Conservation (phyloP, 2,888 invertebrate species). For the Chaetoderma sp. region DNA sequence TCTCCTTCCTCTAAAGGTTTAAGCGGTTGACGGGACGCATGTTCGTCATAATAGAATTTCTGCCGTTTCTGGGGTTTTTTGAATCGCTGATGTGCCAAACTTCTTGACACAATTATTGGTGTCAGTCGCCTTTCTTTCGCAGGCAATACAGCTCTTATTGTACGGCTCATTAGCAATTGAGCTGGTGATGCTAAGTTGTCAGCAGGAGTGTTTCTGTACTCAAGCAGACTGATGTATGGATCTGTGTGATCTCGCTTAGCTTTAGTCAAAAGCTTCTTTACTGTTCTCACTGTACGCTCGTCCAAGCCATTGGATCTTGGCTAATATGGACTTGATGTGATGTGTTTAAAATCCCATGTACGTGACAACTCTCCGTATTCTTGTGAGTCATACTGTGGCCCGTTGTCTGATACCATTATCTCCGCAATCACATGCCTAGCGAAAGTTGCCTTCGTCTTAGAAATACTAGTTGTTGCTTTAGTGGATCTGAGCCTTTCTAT, state of each 20-base stretch:
- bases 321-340: neutral
- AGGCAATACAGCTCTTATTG: slow-evolving; percentile 1
- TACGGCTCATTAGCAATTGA: neutral
- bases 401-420: slow-evolving; percentile 33
- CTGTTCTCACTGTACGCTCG: slow-evolving; percentile 9
- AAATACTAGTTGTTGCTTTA: neutral
- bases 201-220: neutral
- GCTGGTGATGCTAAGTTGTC: neutral
- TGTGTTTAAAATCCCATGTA: neutral
- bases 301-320: slow-evolving; percentile 10
- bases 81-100: too few relatives aligned
- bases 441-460: neutral
- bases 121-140: too few relatives aligned
- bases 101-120: too few relatives aligned
- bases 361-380: neutral
- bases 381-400: slow-evolving; percentile 28
- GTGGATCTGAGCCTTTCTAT: neutral
- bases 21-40: too few relatives aligned
- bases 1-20: too few relatives aligned
- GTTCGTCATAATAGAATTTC: too few relatives aligned
- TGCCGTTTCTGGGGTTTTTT: too few relatives aligned
- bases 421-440: slow-evolving; percentile 26
- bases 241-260: neutral
- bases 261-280: neutral
- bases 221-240: slow-evolving; percentile 3